Evolutionary conservation across 2,888 invertebrate species (phyloP), one percentile per base, ranked within the genome.

Genomic region (Tetheella fluctuosa): DNA sequence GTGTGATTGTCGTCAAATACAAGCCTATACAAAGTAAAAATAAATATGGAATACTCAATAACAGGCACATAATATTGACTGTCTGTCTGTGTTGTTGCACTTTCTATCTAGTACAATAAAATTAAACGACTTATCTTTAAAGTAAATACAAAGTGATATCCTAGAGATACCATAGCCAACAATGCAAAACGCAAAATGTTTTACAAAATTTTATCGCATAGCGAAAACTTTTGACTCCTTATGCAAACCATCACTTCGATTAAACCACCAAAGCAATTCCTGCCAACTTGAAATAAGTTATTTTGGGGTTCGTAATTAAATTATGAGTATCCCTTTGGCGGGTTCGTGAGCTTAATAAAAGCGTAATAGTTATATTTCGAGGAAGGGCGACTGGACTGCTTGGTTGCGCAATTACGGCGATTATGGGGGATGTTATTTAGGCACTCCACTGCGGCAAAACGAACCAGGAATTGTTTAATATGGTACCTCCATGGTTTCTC

Each of bases 261-360:
- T 77, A 83, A 75, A 75, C 77, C 76, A 68, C 69, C 70, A 61
- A 70, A 71, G 75, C 74, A 77, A 81, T 83, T 79, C 74, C 75
- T 75, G 71, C 76, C 77, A 79, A 77, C 75, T 80, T 74, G 76
- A 79, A 82, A 83, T 84, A 86, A 86, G 76, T 84, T 83, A 85
- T 85, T 82, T 82, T 77, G 81, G 82, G 84, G 83, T 76, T 76
- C 80, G 83, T 90, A 90, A 91, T 91, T 90, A 86, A 91, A 91
- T 91, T 90, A 90, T 85, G 85, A 89, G 84, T 82, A 87, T 89
- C 90, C 89, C 87, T 88, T 89, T 86, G 83, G 84, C 83, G 84
- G 83, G 88, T 81, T 80, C 83, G 83, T 84, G 85, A 80, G 88
- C 89, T 89, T 86, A 90, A 90, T 91, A 91, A 91, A 89, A 86